A percentile compares a stretch with the other conserved stretches of the same genome.
phyloP scores from a whole-genome alignment of 2,113 vertebrate species.

The Periophthalmodon schlosseri region DNA sequence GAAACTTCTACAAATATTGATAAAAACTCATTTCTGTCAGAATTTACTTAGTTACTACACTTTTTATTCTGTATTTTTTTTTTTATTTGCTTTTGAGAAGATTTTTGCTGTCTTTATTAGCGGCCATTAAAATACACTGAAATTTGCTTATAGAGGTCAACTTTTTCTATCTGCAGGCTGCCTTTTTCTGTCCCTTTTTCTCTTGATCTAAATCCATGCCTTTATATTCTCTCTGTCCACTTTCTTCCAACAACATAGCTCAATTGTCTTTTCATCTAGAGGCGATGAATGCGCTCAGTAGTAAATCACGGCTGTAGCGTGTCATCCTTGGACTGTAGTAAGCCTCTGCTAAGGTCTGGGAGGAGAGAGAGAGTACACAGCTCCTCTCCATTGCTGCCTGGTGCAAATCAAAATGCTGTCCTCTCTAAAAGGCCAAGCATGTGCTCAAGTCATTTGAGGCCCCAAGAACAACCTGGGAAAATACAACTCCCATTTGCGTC shows the following conservation, averaged over 20 bases:
- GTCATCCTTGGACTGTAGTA: slow-evolving; percentile 54
- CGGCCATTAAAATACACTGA: slow-evolving; percentile 25
- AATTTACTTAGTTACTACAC: background rate
- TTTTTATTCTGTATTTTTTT: too few relatives aligned
- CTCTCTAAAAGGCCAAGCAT: slow-evolving; percentile 55
- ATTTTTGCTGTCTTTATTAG: background rate
- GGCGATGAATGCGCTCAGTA: slow-evolving; percentile 60
- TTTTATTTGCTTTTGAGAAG: too few relatives aligned
- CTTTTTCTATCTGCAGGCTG: background rate
- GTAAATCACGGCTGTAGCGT: slow-evolving; percentile 59
- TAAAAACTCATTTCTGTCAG: background rate
- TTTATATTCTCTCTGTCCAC: slow-evolving; percentile 17
- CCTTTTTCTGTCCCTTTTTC: slow-evolving; percentile 34
- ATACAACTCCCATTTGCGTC: slow-evolving; percentile 32
- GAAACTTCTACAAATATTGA: background rate
- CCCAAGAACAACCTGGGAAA: slow-evolving; percentile 24
- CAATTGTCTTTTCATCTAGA: slow-evolving; percentile 66
- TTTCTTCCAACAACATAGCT: slow-evolving; percentile 57
- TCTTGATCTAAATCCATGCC: slow-evolving; percentile 37
- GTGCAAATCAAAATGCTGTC: slow-evolving; percentile 64
- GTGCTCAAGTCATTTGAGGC: slow-evolving; percentile 61
- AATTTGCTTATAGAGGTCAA: slow-evolving; percentile 24
- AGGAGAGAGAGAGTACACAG: slow-evolving; percentile 55
- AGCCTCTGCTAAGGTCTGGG: slow-evolving; percentile 44
- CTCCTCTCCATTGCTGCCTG: slow-evolving; percentile 58